Conservation (phyloP, 2,888 invertebrate species). For the Prenolepis imparis region DNA sequence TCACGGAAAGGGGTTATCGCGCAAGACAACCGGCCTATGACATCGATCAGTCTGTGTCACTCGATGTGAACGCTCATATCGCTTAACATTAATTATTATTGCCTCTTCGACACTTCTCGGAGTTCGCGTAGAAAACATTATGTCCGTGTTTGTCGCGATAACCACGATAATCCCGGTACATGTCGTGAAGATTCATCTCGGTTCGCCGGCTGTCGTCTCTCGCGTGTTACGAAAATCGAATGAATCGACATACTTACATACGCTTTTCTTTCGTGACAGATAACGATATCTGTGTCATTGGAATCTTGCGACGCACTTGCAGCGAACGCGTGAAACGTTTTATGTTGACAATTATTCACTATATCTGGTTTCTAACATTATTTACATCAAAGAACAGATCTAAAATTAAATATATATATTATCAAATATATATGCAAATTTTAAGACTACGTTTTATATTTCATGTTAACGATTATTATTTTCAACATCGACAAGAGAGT, state of each 20-base stretch:
- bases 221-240: constrained; percentile 55
- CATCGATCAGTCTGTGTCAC: constrained; percentile 86
- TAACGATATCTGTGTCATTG: constrained; percentile 50
- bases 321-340: background rate
- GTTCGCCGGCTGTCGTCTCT: constrained; percentile 14
- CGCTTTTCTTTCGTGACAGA: constrained; percentile 29
- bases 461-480: background rate
- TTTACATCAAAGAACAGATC: background rate
- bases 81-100: constrained; percentile 86
- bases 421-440: background rate
- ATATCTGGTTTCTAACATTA: background rate
- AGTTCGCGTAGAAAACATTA: constrained; percentile 72
- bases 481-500: background rate
- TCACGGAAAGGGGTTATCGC: constrained; percentile 84
- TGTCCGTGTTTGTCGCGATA: constrained; percentile 68
- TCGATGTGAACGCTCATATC: constrained; percentile 80
- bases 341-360: background rate
- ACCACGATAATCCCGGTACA: constrained; percentile 55
- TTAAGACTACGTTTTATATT: background rate
- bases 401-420: too few species aligned
- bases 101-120: constrained; percentile 84
- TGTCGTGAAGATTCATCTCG: background rate
- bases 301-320: constrained; percentile 36
- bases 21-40: constrained; percentile 84
- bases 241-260: constrained; percentile 29